Evolutionary conservation across 2,888 invertebrate genomes (phyloP).

Genomic region (Mythimna albipuncta): DNA sequence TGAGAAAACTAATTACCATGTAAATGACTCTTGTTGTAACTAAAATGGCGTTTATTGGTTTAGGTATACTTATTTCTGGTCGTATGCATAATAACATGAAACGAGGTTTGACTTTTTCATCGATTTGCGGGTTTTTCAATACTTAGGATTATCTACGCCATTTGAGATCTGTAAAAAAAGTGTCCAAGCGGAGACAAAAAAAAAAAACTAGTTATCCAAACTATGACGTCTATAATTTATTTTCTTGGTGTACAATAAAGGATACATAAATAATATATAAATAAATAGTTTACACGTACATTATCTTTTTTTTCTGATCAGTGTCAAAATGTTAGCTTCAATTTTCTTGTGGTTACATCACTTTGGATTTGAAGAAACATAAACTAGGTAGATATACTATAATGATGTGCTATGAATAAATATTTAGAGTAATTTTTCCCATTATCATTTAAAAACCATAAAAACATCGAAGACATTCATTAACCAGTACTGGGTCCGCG

Average conservation of each 20-base stretch:
- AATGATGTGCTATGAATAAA: neutral
- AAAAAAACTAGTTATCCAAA: neutral
- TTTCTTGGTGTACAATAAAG: too few relatives aligned
- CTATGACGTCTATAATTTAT: too few relatives aligned
- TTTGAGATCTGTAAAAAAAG: neutral
- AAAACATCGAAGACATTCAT: too few relatives aligned
- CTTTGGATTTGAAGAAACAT: conserved; percentile 3
- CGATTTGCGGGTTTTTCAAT: conserved; percentile 7
- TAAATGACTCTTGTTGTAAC: neutral
- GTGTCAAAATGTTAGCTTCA: neutral
- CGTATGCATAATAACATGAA: neutral
- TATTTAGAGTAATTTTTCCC: neutral
- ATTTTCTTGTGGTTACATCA: neutral
- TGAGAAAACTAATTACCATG: neutral
- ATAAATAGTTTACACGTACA: too few relatives aligned
- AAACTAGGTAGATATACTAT: conserved; percentile 2
- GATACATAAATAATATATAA: too few relatives aligned
- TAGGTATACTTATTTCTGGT: neutral
- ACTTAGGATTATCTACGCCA: neutral
- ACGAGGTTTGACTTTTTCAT: neutral
- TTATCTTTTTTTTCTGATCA: neutral
- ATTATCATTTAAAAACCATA: too few relatives aligned
- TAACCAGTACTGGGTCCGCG: too few relatives aligned
- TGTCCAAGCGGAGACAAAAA: neutral
- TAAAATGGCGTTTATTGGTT: conserved; percentile 1